Evolutionary conservation across 2,888 invertebrate genomes (phyloP).

Genomic region (Ophion slaviceki): DNA sequence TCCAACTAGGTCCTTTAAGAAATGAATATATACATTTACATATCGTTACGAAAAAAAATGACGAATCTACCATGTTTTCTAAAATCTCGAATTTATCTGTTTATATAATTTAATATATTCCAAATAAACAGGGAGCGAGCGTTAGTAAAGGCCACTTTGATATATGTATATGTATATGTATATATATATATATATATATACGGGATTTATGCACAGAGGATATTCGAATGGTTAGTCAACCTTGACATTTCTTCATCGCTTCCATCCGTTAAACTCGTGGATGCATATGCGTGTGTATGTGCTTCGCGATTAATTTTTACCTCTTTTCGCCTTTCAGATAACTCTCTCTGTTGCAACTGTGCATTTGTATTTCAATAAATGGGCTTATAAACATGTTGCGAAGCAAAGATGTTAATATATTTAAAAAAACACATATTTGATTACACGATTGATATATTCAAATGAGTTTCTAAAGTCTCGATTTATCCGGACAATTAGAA

Average conservation of each 20-base stretch:
- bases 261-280: conserved; percentile 1
- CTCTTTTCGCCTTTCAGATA: conserved; percentile 42
- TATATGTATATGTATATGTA: not conserved
- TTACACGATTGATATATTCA: conserved; percentile 29
- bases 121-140: not conserved
- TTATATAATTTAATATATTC: not conserved
- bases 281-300: not conserved
- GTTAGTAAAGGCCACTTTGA: not conserved
- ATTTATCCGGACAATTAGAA: not conserved
- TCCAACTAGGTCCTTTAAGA: not conserved
- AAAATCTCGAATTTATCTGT: not conserved
- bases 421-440: conserved; percentile 32
- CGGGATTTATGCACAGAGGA: conserved; percentile 3
- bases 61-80: not conserved
- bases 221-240: conserved; percentile 56
- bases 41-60: not conserved
- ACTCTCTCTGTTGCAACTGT: conserved; percentile 48
- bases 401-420: conserved; percentile 5
- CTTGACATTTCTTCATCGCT: conserved; percentile 64
- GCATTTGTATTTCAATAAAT: not conserved
- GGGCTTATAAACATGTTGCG: conserved; percentile 13
- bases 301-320: conserved; percentile 50
- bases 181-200: not conserved
- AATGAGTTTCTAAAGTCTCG: conserved; percentile 31
- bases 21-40: not conserved